A percentile compares a stretch with the other conserved stretches of the same genome.
These are phyloP conservation scores for Polymixis flavicincta DNA, from an alignment of 2,888 invertebrate genomes.

Conservation along the genomic window DNA sequence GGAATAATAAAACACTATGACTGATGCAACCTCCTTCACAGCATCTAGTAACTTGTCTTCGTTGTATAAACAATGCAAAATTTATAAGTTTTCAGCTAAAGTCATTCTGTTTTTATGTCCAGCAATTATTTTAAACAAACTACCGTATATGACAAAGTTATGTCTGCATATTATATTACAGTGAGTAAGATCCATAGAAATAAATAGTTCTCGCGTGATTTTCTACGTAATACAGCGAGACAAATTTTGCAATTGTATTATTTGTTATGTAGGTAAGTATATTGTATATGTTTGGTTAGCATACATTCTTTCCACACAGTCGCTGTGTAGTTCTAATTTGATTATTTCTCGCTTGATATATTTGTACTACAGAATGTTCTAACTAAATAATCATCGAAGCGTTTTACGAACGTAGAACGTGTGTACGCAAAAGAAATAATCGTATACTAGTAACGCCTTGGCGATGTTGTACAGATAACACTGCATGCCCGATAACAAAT, in stretches of 20 bases:
- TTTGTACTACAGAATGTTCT: constrained; percentile 37
- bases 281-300: constrained; percentile 36
- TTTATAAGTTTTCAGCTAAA: constrained; percentile 39
- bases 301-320: constrained; percentile 44
- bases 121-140: constrained; percentile 53
- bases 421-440: constrained; percentile 73
- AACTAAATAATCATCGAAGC: constrained; percentile 52
- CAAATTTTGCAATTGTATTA: constrained; percentile 48
- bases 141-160: constrained; percentile 47
- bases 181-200: constrained; percentile 28
- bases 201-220: constrained; percentile 54
- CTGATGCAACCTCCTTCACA: not conserved
- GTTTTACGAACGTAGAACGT: constrained; percentile 61
- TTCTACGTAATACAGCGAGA: constrained; percentile 44
- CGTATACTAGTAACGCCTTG: constrained; percentile 74
- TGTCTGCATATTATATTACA: constrained; percentile 45
- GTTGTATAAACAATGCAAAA: constrained; percentile 39
- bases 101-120: constrained; percentile 44
- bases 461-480: constrained; percentile 81
- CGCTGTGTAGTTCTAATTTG: constrained; percentile 32
- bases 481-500: constrained; percentile 79
- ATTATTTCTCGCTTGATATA: constrained; percentile 47
- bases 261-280: constrained; percentile 47
- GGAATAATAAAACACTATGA: not conserved
- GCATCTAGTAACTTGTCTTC: constrained; percentile 1